phyloP scores from a whole-genome alignment of 2,888 invertebrate species.

The Clitarchus hookeri region DNA sequence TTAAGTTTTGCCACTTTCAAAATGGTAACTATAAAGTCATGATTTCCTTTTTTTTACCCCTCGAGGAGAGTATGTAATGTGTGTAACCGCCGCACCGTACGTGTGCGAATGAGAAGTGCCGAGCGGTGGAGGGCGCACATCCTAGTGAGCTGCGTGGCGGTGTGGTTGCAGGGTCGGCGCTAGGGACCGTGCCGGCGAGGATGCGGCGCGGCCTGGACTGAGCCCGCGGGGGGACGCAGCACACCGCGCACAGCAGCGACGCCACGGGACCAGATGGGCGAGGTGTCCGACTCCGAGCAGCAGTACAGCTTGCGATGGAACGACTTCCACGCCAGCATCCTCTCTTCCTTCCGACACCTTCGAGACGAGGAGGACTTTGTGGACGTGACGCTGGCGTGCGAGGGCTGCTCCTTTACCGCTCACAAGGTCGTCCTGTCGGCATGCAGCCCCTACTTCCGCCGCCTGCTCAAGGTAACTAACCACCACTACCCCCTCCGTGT shows the following conservation, averaged over 20 bases:
- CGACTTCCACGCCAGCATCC: constrained; percentile 90
- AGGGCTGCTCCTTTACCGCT: constrained; percentile 85
- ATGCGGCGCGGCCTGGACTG: neutral
- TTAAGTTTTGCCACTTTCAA: too few species aligned
- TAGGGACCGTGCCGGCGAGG: neutral
- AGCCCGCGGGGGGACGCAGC: too few species aligned
- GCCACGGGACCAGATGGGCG: constrained; percentile 42
- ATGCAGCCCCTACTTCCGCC: constrained; percentile 90
- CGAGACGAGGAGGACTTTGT: constrained; percentile 91
- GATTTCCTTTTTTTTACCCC: too few species aligned
- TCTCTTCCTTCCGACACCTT: constrained; percentile 86
- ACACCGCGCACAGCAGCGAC: constrained; percentile 22
- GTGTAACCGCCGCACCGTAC: too few species aligned
- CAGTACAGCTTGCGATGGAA: constrained; percentile 95
- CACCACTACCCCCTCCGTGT: too few species aligned
- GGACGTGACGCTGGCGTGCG: constrained; percentile 91
- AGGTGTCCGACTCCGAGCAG: constrained; percentile 64
- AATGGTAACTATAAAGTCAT: too few species aligned
- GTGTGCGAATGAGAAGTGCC: neutral
- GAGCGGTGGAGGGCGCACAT: neutral
- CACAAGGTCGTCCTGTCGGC: constrained; percentile 91
- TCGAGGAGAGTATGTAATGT: too few species aligned
- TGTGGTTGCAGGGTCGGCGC: neutral
- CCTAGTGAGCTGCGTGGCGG: neutral
- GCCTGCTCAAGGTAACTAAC: constrained; percentile 69